Conservation (phyloP, 2,888 invertebrate species). For the Rhamnusium bicolor region DNA sequence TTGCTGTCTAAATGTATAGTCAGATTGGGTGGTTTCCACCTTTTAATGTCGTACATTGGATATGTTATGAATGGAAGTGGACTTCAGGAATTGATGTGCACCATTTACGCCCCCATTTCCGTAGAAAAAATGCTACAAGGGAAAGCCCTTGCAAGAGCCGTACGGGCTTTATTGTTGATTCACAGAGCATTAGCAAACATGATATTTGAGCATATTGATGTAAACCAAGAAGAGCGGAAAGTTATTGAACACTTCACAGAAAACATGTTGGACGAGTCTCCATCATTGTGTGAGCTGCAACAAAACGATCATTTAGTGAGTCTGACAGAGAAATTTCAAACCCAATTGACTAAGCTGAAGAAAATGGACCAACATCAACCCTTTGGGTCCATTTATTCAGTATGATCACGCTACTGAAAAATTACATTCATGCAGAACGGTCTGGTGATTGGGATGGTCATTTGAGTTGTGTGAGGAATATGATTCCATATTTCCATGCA, state of each 20-base stretch:
- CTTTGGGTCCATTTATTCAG: slow-evolving; percentile 22
- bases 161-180: slow-evolving; percentile 17
- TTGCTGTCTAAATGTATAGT: slow-evolving; percentile 24
- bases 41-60: slow-evolving; percentile 22
- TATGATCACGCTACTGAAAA: slow-evolving; percentile 7
- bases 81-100: slow-evolving; percentile 9
- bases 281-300: slow-evolving; percentile 15
- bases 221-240: slow-evolving; percentile 16
- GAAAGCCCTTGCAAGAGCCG: slow-evolving; percentile 12
- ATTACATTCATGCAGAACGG: slow-evolving; percentile 19
- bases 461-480: slow-evolving; percentile 16
- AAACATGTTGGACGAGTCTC: slow-evolving; percentile 12
- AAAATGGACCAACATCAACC: slow-evolving; percentile 24
- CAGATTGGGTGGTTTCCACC: slow-evolving; percentile 22
- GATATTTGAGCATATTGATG: slow-evolving; percentile 2
- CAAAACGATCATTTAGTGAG: slow-evolving; percentile 16
- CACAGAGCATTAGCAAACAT: slow-evolving; percentile 10
- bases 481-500: slow-evolving; percentile 30
- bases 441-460: slow-evolving; percentile 15
- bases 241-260: slow-evolving; percentile 8
- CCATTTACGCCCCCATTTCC: slow-evolving; percentile 13
- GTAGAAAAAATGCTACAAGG: slow-evolving; percentile 26
- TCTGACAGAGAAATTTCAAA: slow-evolving; percentile 1
- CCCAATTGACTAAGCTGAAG: not conserved
- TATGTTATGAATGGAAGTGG: slow-evolving; percentile 20